Base-by-base conservation (phyloP, 2,113 vertebrate genomes). In the Hyperopisus bebe region DNA sequence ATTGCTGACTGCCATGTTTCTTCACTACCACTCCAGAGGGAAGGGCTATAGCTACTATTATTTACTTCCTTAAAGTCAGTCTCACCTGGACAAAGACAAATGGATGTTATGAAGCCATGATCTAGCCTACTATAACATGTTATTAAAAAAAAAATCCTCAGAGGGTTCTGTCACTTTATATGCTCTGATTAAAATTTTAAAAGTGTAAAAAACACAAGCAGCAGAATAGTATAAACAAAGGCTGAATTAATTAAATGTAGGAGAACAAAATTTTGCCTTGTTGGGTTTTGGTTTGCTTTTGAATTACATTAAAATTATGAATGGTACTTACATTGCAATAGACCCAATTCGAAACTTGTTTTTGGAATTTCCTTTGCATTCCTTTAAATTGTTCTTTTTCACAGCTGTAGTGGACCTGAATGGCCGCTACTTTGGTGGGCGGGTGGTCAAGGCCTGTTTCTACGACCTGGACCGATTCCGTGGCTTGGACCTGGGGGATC, bases 381-480 rank as follows among this genome's bases (percentile, higher is more conserved):
- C 8, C 58, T 62, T 66, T 66, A 27, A 58, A 24, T 58, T 66
- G 24, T 66, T 66, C 58, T 66, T 66, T 94, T 94, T 77, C 70
- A 89, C 94, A 99, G 98, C 98, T 91, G 98, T 99, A 90, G 98
- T 99, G 91, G 98, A 99, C 95, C 96, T 99, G 90, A 99, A 99
- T 3, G 98, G 98, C 87, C 96, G 98, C 88, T 99, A 99, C 93
- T 99, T 99, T 7, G 98, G 98, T 85, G 98, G 98, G 86, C 95
- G 98, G 89, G 97, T 99, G n/a, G 98, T 99, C 91, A 99, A 98
- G 94, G 98, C 98, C 90, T 98, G 97, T 94, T 99, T 99, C 96
- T 99, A 99, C 96, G 99, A 99, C 94, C 96, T 97, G 95, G 98
- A 99, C 95, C 98, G 97, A 94, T 99, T 99, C 94, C 95, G 98